Conservation (phyloP, 2,113 vertebrate genomes). For the Corythoichthys intestinalis region DNA sequence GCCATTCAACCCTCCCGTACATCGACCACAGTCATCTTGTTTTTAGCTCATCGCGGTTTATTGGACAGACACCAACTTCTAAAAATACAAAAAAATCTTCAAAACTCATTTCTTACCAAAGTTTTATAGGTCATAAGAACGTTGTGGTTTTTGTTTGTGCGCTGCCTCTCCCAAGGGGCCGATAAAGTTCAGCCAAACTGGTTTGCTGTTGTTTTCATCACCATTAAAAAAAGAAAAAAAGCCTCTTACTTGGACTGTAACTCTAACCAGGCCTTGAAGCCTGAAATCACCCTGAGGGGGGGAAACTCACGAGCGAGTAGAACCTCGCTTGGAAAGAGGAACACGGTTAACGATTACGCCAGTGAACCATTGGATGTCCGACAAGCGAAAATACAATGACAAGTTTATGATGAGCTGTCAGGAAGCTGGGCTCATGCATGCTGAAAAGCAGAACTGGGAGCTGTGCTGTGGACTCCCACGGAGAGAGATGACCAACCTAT, state of each 20-base stretch:
- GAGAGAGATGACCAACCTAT: slow-evolving; percentile 24
- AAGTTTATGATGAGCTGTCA: slow-evolving; percentile 19
- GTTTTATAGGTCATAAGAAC: slow-evolving; percentile 17
- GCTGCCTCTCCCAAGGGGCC: neutral
- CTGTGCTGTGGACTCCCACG: slow-evolving; percentile 27
- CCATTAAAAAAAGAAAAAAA: slow-evolving; percentile 1
- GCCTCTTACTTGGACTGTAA: neutral
- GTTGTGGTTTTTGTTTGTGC: slow-evolving; percentile 6
- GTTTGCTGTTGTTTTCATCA: slow-evolving; percentile 8
- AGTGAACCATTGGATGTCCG: neutral
- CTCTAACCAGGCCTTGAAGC: slow-evolving; percentile 9
- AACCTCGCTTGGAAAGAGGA: neutral
- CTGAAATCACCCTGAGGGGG: slow-evolving; percentile 4
- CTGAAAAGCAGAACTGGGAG: slow-evolving; percentile 31
- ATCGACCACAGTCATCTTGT: neutral
- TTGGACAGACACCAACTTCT: neutral
- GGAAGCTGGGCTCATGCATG: slow-evolving; percentile 24
- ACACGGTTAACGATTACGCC: neutral
- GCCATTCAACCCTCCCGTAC: neutral
- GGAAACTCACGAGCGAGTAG: slow-evolving; percentile 10
- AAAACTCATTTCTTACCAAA: slow-evolving; percentile 1
- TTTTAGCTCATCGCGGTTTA: neutral
- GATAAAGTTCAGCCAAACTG: slow-evolving; percentile 5
- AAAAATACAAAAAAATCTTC: slow-evolving; percentile 14
- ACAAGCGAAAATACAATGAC: slow-evolving; percentile 18